Base-by-base conservation (phyloP, 1,140 invertebrate genomes). In the Drosophila chauvacae region DNA sequence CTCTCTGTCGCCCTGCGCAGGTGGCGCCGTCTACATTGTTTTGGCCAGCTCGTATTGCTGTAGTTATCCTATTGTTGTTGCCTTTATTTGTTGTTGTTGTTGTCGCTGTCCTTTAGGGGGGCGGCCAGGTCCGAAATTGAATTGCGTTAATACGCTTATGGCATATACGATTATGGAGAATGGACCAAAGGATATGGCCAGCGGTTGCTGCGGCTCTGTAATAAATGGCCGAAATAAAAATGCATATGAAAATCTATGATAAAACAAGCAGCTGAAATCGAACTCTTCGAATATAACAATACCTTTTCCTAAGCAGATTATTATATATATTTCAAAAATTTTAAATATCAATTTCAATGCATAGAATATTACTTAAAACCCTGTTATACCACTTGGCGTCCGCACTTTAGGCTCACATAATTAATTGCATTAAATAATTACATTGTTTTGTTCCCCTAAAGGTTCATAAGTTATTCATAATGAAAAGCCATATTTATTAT, bases 81-180 rank as follows among this genome's bases (percentile, higher is more conserved):
- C n/a, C 47, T 33, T 23, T 30, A 53, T 23, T 42, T 47, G 33
- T 13, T 37, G 58, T 28, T 55, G 30, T 23, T 23, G 26, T 51
- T 48, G 58, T 37, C 41, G 58, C 42, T 30, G 18, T 53, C 42
- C 55, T 77, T 60, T 68, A 47, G 37, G 28, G 44, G 26, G 51
- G 57, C 68, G 69, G 65, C 80, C 74, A 70, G 62, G 64, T 30
- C 55, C 55, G 63, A 87, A 87, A 87, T 87, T 88, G 84, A 88
- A 87, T 87, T 84, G 80, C 84, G 84, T 84, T 87, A 88, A 88
- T 88, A 88, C 84, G 84, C 84, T 90, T 87, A 84, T 84, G 80
- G 85, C 77, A 77, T 80, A 80, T 80, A 73, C 75, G 69, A 66
- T 76, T 79, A 68, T 79, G 55, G 57, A 47, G 44, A 39, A 30